Evolutionary conservation across 2,113 vertebrate species (phyloP).

Genomic region (Poecilia latipinna): DNA sequence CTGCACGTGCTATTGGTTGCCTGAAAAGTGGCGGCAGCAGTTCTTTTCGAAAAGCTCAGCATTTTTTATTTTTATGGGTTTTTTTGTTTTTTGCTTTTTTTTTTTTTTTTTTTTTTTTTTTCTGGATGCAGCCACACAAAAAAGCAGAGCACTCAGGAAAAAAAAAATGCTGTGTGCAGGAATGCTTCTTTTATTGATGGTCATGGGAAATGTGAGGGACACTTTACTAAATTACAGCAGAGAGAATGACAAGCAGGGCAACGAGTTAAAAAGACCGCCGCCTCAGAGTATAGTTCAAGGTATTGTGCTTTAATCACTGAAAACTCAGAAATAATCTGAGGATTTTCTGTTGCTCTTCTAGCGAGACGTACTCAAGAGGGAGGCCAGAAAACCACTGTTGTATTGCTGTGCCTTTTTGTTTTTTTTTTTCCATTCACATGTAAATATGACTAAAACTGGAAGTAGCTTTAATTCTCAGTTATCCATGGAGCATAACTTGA

Average conservation of each 20-base stretch:
- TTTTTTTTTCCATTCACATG: too few relatives aligned
- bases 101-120: background rate
- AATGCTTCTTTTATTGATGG: background rate
- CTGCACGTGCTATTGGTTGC: background rate
- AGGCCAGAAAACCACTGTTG: background rate
- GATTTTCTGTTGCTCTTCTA: background rate
- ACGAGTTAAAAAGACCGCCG: background rate
- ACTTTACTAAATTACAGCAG: background rate
- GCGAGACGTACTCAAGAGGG: background rate
- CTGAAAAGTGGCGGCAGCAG: background rate
- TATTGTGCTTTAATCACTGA: background rate
- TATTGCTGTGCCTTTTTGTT: too few relatives aligned
- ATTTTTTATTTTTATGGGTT: background rate
- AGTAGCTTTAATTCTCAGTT: too few relatives aligned
- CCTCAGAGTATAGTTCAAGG: background rate
- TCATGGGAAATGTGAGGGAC: background rate
- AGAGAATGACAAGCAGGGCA: background rate
- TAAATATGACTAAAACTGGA: too few relatives aligned
- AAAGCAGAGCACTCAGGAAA: background rate
- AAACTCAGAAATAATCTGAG: background rate
- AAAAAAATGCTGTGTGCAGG: background rate
- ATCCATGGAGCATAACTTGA: too few relatives aligned
- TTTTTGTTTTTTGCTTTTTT: background rate
- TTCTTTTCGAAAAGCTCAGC: slow-evolving; percentile 5
- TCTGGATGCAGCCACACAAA: background rate